Base-by-base conservation (phyloP, 2,797 vertebrate species). In the Crossoptilon crossoptilon region DNA sequence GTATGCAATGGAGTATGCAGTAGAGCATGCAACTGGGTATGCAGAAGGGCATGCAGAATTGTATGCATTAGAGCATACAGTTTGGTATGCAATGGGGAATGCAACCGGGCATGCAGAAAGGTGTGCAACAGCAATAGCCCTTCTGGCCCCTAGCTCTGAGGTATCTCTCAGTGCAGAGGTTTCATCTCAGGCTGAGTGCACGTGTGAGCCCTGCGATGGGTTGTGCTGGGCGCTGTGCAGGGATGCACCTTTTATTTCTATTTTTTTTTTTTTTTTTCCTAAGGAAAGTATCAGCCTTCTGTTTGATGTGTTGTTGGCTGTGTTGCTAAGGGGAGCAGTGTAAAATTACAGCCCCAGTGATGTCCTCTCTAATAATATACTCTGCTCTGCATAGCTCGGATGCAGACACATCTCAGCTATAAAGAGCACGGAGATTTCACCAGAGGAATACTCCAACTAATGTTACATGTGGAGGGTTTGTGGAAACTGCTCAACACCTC, bases 351-450 rank as follows among this genome's bases (percentile, higher is more conserved):
- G 95, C 59, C 94, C 73, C 95, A 93, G 95, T 97, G 97, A 98
- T 97, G 97, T 82, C 87, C 91, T 88, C 97, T 97, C 98, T 98
- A 98, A 98, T 97, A 98, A 98, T 98, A 98, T 97, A 94, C 97
- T 96, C 89, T 74, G 92, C 96, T 96, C 96, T 93, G 96, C 97
- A 98, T 97, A 98, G 96, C 93, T 98, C 75, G 91, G 95, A 96
- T 97, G 96, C 97, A 98, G 97, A 98, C 97, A 97, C 95, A 95
- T 97, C 97, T 95, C 72, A 49, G 97, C 98, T 98, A 98, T 98
- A 98, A 97, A 97, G 96, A 97, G 97, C 96, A 96, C 9, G 56
- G 81, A 79, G 96, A 92, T 95, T 97, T 96, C 96, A 91, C 83
- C 96, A 92, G 93, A 97, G 85, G 88, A 97, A 93, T 80, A 92